Evolutionary conservation across 2,113 vertebrate species (phyloP), one percentile per base, ranked within the genome.

Genomic region (Ia io): DNA sequence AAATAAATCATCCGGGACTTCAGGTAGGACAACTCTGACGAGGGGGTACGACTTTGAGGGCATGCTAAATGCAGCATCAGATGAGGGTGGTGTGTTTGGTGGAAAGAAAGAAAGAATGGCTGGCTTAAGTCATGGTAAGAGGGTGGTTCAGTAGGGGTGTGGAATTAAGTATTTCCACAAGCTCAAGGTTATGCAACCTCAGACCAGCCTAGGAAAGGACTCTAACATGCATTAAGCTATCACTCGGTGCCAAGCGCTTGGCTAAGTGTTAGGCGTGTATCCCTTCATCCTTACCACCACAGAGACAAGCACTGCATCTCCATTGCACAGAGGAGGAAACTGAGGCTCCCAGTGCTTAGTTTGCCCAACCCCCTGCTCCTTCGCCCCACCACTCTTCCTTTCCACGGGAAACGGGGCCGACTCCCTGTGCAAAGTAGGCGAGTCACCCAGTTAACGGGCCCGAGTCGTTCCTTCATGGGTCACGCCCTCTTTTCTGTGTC

Each of bases 121-220:
- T 76, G 20, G 42, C 8, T 77, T 73, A 63, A 20, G 32, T 14
- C 28, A 44, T 1, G 2, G 3, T 9, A 25, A 86, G 37, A 1
- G 11, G 35, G 37, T 22, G 5, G 32, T 18, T 42, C 63, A 2
- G 11, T 2, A 2, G 11, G 3, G 11, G 1, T n/a, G 6, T 9
- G 25, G n/a, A 67, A 44, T 22, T 32, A 16, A 47, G 9, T 71
- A 51, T n/a, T 93, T 42, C 61, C 53, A 78, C 0, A 14, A 23
- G 12, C 53, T 47, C 17, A 37, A 76, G 59, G 56, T 37, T 28
- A 37, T 23, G 14, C 18, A 67, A 14, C 9, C 37, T 47, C 32
- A 28, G 37, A 53, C n/a, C 44, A 65, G 32, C 35, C 32, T 53
- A 51, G 51, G 10, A 44, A 71, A 44, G 42, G 5, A 1, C 5